phyloP scores from a whole-genome alignment of 2,113 vertebrate species.

The Lepus europaeus region DNA sequence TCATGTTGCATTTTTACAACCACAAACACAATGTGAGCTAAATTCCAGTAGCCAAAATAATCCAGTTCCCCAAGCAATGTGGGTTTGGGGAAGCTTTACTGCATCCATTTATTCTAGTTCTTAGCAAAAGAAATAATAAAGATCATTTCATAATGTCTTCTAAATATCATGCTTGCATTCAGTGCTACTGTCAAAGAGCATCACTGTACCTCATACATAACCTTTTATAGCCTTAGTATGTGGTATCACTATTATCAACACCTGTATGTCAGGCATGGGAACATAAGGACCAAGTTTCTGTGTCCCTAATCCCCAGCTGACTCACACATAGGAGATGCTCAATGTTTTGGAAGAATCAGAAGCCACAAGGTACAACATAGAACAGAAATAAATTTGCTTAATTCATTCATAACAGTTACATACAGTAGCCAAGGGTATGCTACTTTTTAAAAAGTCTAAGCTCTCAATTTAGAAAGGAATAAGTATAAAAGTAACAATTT shows the following conservation, averaged over 20 bases:
- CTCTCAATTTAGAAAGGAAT: neutral
- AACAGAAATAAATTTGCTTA: neutral
- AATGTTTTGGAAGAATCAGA: neutral
- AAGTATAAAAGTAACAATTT: neutral
- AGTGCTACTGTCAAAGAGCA: neutral
- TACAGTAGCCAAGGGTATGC: neutral
- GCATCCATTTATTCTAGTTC: neutral
- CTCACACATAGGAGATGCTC: neutral
- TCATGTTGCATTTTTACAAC: conserved; percentile 36
- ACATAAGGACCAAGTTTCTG: neutral
- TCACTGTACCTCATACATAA: neutral
- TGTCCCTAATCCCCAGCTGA: neutral
- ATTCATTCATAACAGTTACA: neutral
- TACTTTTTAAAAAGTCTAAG: neutral
- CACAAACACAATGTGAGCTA: neutral
- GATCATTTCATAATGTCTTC: neutral
- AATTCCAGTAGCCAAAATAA: neutral
- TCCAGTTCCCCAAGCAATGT: neutral
- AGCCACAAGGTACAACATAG: no score
- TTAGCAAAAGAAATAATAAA: neutral
- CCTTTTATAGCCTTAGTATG: neutral
- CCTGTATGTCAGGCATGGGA: neutral
- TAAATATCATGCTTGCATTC: neutral
- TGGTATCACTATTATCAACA: neutral
- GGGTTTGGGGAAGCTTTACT: neutral